A percentile compares a stretch with the other conserved stretches of the same genome.
Evolutionary conservation across 2,888 invertebrate genomes (phyloP).

Genomic region (Blera fallax): DNA sequence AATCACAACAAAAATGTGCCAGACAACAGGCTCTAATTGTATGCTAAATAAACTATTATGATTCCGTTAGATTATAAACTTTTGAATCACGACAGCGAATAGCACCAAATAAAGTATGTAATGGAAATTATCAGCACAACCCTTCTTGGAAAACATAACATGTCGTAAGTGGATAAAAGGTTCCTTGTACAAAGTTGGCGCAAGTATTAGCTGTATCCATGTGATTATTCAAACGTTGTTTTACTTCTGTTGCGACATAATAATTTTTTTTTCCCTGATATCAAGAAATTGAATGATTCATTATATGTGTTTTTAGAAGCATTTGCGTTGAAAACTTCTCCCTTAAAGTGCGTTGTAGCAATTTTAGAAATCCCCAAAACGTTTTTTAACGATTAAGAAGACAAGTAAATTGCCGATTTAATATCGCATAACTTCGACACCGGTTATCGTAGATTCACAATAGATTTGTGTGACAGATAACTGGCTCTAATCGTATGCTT

Average conservation of each 20-base stretch:
- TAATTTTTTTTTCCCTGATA: no score
- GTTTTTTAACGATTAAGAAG: conserved; percentile 72
- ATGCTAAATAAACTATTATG: conserved; percentile 9
- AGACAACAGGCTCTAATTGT: conserved; percentile 58
- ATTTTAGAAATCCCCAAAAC: conserved; percentile 76
- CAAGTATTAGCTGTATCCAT: no score
- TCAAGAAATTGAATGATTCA: no score
- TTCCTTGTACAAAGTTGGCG: no score
- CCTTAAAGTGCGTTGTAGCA: conserved; percentile 71
- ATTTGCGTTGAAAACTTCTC: neutral
- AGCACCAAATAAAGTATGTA: no score
- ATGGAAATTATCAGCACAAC: no score
- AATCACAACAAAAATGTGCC: conserved; percentile 22
- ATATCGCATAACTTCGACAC: conserved; percentile 80
- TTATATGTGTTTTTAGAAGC: neutral
- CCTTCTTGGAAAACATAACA: no score
- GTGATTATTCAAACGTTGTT: no score
- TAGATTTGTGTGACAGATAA: conserved; percentile 65
- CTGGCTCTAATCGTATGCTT: conserved; percentile 80
- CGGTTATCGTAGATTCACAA: conserved; percentile 74
- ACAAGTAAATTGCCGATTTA: conserved; percentile 78
- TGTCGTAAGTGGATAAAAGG: no score
- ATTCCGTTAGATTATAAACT: no score
- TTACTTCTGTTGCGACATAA: no score
- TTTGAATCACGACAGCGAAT: no score